Conservation (phyloP, 2,113 vertebrate genomes). For the Cathartes aura region DNA sequence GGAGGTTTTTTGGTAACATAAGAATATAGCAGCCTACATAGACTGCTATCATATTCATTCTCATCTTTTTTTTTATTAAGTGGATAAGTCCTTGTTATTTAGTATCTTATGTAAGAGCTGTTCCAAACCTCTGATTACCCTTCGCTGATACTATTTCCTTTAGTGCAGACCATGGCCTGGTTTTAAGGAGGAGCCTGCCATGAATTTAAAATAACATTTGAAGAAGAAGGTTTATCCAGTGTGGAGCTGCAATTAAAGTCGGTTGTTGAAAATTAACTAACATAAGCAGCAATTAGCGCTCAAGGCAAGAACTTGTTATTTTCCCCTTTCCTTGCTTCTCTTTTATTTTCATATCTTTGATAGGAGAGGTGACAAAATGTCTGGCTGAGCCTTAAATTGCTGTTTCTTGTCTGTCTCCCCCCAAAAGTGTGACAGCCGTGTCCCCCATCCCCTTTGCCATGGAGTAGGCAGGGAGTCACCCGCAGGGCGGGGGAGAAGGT, state of each 20-base stretch:
- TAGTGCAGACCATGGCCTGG: neutral
- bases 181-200: neutral
- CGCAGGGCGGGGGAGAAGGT: rapidly evolving
- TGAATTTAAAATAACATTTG: neutral
- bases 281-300: neutral
- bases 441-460: neutral
- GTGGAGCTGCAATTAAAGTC: neutral
- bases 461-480: neutral
- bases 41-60: neutral
- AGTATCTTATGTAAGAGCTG: neutral
- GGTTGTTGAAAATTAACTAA: neutral
- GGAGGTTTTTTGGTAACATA: rapidly evolving
- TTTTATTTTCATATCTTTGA: neutral
- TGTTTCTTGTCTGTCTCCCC: neutral
- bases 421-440: rapidly evolving
- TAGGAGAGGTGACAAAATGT: neutral
- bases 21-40: neutral
- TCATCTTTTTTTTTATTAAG: neutral
- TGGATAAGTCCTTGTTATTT: neutral
- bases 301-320: neutral
- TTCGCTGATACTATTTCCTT: neutral
- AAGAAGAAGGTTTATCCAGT: neutral
- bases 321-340: neutral
- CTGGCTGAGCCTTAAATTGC: neutral
- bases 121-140: neutral